Evolutionary conservation across 1,140 invertebrate genomes (phyloP).

Genomic region (Drosophila bipectinata): DNA sequence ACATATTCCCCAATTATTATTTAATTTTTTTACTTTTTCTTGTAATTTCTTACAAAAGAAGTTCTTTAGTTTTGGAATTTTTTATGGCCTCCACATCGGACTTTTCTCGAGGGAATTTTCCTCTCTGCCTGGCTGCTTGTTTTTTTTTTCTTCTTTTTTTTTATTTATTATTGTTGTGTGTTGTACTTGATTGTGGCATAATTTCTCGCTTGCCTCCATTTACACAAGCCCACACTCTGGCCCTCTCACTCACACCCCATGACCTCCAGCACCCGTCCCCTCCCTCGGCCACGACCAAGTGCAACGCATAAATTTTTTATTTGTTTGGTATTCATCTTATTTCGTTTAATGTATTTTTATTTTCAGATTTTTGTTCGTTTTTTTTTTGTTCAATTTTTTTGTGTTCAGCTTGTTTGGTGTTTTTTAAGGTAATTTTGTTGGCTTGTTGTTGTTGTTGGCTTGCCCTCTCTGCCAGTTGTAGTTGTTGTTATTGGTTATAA

Average conservation of each 20-base stretch:
- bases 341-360: conserved; percentile 82
- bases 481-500: conserved; percentile 61
- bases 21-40: not conserved
- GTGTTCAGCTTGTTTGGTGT: conserved; percentile 74
- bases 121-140: conserved; percentile 28
- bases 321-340: conserved; percentile 82
- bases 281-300: conserved; percentile 13
- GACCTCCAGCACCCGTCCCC: too few species aligned
- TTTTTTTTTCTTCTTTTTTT: conserved; percentile 3
- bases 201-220: conserved; percentile 58
- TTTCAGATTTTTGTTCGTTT: conserved; percentile 57
- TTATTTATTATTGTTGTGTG: conserved; percentile 54
- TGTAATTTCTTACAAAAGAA: not conserved
- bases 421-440: conserved; percentile 79
- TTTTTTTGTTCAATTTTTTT: conserved; percentile 25
- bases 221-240: conserved; percentile 17
- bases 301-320: conserved; percentile 77
- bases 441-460: too few species aligned
- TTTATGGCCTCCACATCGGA: conserved; percentile 25
- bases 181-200: conserved; percentile 80
- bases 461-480: too few species aligned
- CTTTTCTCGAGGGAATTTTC: conserved; percentile 48
- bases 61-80: conserved; percentile 27
- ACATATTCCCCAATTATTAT: not conserved
- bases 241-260: not conserved